Base-by-base conservation (phyloP, 37 sponge, comb jelly and placozoan species). In the Oopsacas minuta region DNA sequence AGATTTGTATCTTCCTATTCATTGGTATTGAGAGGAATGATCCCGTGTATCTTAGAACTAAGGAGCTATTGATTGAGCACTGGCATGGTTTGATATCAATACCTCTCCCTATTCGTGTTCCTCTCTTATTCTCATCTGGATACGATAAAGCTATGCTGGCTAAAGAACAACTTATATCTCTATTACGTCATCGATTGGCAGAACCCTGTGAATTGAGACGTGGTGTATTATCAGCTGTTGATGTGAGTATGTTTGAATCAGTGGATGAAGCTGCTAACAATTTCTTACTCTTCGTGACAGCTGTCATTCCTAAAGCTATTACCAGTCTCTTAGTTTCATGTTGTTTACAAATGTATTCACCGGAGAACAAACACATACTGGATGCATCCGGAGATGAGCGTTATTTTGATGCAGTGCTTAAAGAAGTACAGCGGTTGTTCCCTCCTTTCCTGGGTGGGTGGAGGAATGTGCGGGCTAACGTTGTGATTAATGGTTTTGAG, bases 281-380 rank as follows among this genome's bases (percentile, higher is more conserved):
- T 61, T 38, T 95, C 0, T 86, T 95, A 0, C 83, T 95, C 37
- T 95, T 92, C 53, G 83, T 93, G 10, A 91, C 96, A 30, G 96
- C 96, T 1, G 86, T 95, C 83, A 90, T 91, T 82, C 96, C 96
- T 7, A 95, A 95, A 38, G 93, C 93, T 10, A 52, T 95, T 39
- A 87, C 88, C 8, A 91, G 93, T n/a, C 81, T 95, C 15, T 82
- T 95, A 32, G 91, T 93, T 0, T 93, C 96, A 25, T 37, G 88
- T 20, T 69, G 91, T 36, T 36, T 95, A 1, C 91, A 93, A 52
- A 83, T 93, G 30, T 86, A 85, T 20, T 86, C 88, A 28, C 85
- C 89, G 75, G 87, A 85, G 22, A 61, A 61, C 75, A 5, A 5
- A 25, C 75, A 61, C 75, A 20, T 61, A 3, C 7, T 7, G 28